phyloP scores from a whole-genome alignment of 2,888 invertebrate genomes.

The Teleogryllus oceanicus region DNA sequence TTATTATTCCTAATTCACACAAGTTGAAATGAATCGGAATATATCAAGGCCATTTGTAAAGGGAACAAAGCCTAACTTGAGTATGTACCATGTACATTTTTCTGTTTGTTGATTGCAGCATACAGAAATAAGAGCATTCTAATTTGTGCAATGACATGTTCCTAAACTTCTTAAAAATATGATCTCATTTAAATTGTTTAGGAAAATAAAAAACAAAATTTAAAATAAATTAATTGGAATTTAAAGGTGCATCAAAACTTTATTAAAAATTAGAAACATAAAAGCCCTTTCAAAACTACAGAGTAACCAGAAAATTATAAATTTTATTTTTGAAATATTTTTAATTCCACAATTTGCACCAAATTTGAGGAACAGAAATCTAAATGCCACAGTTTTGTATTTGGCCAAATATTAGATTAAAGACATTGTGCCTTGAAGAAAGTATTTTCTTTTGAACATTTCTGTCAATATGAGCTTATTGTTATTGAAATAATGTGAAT shows the following conservation, averaged over 20 bases:
- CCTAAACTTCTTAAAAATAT: constrained; percentile 19
- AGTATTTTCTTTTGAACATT: background rate
- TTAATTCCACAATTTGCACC: background rate
- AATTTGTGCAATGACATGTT: constrained; percentile 22
- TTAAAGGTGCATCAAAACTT: background rate
- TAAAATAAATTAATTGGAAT: background rate
- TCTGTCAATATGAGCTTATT: background rate
- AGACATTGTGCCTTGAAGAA: constrained; percentile 3
- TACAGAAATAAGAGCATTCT: constrained; percentile 12
- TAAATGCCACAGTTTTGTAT: background rate
- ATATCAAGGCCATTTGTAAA: constrained; percentile 10
- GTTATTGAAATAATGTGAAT: background rate
- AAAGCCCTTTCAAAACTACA: too few relatives aligned
- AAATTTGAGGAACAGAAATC: background rate
- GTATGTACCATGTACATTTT: constrained; percentile 36
- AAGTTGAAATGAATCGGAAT: background rate
- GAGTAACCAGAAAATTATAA: too few relatives aligned
- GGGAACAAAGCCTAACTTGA: constrained; percentile 28
- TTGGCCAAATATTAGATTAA: background rate
- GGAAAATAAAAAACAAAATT: background rate
- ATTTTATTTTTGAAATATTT: too few relatives aligned
- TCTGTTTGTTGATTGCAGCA: background rate
- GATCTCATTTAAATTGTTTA: background rate
- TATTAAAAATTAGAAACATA: too few relatives aligned
- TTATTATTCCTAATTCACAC: background rate